Evolutionary conservation across 1,140 invertebrate species (phyloP), one percentile per base, ranked within the genome.

Genomic region (Cotesia glomerata): DNA sequence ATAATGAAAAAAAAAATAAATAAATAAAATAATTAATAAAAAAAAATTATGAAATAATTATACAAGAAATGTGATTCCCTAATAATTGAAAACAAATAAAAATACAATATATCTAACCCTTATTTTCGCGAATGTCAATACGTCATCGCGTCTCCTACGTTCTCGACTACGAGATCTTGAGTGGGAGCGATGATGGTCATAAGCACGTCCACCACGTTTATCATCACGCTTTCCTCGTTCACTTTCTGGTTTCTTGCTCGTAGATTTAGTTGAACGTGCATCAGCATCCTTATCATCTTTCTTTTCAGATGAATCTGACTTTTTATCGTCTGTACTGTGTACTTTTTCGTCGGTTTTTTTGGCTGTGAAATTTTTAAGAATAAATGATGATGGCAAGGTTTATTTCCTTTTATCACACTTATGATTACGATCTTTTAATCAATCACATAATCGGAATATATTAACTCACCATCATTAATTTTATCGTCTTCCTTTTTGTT

Each of bases 81-180:
- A 16, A 54, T 58, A 9, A 26, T 26, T 58, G 35, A 66, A 66
- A 18, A 69, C 7, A 26, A 67, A 51, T 35, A 59, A 68, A 36
- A 66, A 35, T 18, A 70, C 68, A 66, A 64, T 18, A 74, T 74
- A 63, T 71, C 85, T 87, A 83, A 91, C 90, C 85, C 89, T 88
- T 77, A 92, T 92, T 79, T 91, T 91, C 0, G 89, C 89, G 80
- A 92, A 91, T 4, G 91, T 91, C 1, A 92, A 80, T 9, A 91
- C 89, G 74, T 91, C 90, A 71, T 87, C 86, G 64, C 85, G 78
- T 69, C 84, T 78, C 35, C 82, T 81, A 49, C 81, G 82, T 71
- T 86, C 86, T 1, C 84, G 79, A 64, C 84, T 87, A 52, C 81
- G 81, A 1, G 85, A 86, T 51, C 85, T 80, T 4, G 83, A 84